A percentile compares a stretch with the other conserved stretches of the same genome.
phyloP scores from a whole-genome alignment of 2,888 invertebrate genomes.

The Drosophila melanosoma region DNA sequence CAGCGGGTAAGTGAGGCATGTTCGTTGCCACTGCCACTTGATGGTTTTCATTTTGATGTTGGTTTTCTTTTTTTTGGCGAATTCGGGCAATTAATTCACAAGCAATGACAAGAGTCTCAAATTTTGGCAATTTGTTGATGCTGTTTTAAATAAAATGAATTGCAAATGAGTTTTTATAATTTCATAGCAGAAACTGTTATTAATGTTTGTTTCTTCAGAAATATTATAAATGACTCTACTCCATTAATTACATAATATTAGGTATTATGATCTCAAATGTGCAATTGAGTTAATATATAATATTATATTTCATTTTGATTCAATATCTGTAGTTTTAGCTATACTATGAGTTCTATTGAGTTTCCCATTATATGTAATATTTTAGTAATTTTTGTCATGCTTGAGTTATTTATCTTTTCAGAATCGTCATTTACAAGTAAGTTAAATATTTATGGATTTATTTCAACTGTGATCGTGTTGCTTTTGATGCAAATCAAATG shows the following conservation, averaged over 20 bases:
- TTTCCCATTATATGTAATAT: not conserved
- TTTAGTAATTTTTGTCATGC: not conserved
- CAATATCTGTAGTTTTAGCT: not conserved
- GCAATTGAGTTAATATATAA: not conserved
- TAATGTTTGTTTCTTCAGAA: not conserved
- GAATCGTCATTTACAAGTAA: not conserved
- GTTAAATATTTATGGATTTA: not conserved
- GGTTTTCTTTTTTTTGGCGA: conserved; percentile 9
- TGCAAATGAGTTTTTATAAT: conserved; percentile 4
- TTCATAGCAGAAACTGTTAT: not conserved
- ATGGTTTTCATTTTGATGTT: conserved; percentile 14
- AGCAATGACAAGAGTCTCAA: conserved; percentile 25
- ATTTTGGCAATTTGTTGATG: conserved; percentile 6
- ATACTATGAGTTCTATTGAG: not conserved
- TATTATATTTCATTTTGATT: no score
- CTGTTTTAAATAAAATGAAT: conserved; percentile 13
- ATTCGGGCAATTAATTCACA: conserved; percentile 33
- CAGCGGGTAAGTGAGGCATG: conserved; percentile 30
- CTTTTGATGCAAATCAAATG: not conserved
- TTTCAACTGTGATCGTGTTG: not conserved
- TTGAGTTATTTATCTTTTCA: not conserved
- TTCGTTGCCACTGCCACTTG: conserved; percentile 21
- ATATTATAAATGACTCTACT: not conserved
- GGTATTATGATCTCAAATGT: not conserved
- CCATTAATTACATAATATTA: not conserved